Evolutionary conservation across 2,113 vertebrate genomes (phyloP), one percentile per base, ranked within the genome.

Genomic region (Pipra filicauda): DNA sequence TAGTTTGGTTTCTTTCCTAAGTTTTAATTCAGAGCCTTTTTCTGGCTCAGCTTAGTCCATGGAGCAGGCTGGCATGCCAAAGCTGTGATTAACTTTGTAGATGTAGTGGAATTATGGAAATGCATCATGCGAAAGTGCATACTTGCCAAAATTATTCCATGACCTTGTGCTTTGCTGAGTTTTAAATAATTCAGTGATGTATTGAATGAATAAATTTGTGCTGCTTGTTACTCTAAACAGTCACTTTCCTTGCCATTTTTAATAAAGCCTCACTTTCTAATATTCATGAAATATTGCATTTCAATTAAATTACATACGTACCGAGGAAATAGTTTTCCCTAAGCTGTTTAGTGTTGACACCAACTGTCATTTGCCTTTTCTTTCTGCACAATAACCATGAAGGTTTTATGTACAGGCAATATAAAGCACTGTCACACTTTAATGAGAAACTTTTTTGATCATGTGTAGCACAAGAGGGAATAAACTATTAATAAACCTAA

Each of bases 101-200:
- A 97, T 98, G 96, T 96, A 96, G 93, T 83, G 74, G 93, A 98
- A 98, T 98, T 98, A 98, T 98, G 98, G 97, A 98, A 98, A 98
- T 98, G 94, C 55, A 97, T 98, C 94, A 96, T 92, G 96, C 92
- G 98, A 96, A 98, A 98, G 97, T 97, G 96, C 55, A 46, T 96
- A 94, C 96, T 98, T 98, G 97, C 98, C 97, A 97, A 98, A 98
- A 98, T 98, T 98, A 98, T 98, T 98, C 97, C 79, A 89, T 98
- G 98, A 98, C 98, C 98, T 98, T 98, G 98, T 97, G 95, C 96
- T 98, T 97, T 97, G 91, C 96, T 94, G 94, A 98, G 96, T 97
- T 98, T 98, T 98, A 98, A 98, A 98, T 98, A 98, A 98, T 98
- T 98, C 98, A 98, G 97, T 94, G 98, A 97, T 97, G 95, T 97